A percentile compares a stretch with the other conserved stretches of the same genome.
Conservation (phyloP, 2,888 invertebrate genomes). For the Drosophila cognata region DNA sequence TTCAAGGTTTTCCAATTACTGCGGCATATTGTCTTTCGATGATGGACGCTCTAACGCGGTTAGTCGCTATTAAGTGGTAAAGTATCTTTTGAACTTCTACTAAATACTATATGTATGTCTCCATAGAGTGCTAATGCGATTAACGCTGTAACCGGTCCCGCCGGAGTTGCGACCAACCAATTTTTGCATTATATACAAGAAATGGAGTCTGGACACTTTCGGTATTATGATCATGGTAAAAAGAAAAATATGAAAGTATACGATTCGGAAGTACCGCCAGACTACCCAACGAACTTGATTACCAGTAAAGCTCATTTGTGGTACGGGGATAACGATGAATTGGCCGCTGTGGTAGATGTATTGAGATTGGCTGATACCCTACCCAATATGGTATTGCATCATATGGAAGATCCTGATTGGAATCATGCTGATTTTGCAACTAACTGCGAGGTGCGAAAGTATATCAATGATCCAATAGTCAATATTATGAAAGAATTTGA, state of each 20-base stretch:
- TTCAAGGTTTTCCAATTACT: slow-evolving; percentile 71
- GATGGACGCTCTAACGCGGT: slow-evolving; percentile 49
- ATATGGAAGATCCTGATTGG: slow-evolving; percentile 67
- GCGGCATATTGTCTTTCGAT: slow-evolving; percentile 59
- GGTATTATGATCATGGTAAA: slow-evolving; percentile 65
- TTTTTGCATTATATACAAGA: slow-evolving; percentile 74
- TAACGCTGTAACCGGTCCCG: slow-evolving; percentile 57
- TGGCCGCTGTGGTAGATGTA: slow-evolving; percentile 67
- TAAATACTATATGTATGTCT: not conserved
- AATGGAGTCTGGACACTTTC: slow-evolving; percentile 63
- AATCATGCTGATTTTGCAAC: slow-evolving; percentile 60
- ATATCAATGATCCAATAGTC: slow-evolving; percentile 67
- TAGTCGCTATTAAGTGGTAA: not conserved
- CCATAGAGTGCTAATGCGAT: slow-evolving; percentile 34
- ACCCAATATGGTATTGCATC: slow-evolving; percentile 63
- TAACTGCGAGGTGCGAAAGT: slow-evolving; percentile 58
- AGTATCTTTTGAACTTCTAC: not conserved
- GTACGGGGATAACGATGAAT: slow-evolving; percentile 71
- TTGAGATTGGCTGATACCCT: slow-evolving; percentile 52
- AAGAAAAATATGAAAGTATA: slow-evolving; percentile 55
- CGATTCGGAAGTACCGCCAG: slow-evolving; percentile 54
- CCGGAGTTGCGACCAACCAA: slow-evolving; percentile 73
- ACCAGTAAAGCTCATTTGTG: slow-evolving; percentile 65
- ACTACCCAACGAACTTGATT: slow-evolving; percentile 62
- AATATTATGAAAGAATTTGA: slow-evolving; percentile 50